phyloP scores from a whole-genome alignment of 2,797 vertebrate species.

The Sebastes nivosus region DNA sequence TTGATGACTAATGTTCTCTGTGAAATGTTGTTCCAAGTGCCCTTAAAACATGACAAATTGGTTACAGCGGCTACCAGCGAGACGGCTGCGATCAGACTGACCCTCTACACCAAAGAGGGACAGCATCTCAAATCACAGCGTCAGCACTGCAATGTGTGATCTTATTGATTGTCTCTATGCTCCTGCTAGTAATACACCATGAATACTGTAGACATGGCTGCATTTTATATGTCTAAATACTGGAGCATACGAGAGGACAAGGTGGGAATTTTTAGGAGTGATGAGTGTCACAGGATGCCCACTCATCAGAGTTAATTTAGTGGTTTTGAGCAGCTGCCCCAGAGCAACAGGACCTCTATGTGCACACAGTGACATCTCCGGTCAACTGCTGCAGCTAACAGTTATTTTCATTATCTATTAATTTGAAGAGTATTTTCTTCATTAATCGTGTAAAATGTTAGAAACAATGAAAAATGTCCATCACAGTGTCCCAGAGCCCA shows the following conservation, averaged over 20 bases:
- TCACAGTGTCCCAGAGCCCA: not conserved
- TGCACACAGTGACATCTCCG: not conserved
- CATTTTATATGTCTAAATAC: not conserved
- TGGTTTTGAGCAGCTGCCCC: not conserved
- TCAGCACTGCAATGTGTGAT: constrained; percentile 62
- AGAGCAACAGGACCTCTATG: not conserved
- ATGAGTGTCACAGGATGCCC: not conserved
- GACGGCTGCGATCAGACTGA: constrained; percentile 76
- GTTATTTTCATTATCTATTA: not conserved
- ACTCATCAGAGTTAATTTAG: not conserved
- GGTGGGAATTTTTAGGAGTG: not conserved
- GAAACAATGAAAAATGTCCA: not conserved
- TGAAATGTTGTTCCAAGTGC: constrained; percentile 35
- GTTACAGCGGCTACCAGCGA: constrained; percentile 88
- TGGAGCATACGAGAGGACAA: not conserved
- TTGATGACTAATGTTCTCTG: constrained; percentile 1
- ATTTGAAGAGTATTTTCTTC: not conserved
- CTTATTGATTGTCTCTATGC: constrained; percentile 57
- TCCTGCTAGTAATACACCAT: constrained; percentile 46
- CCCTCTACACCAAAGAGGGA: constrained; percentile 51
- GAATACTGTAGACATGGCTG: constrained; percentile 11
- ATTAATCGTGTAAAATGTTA: not conserved
- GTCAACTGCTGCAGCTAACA: not conserved
- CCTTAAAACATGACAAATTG: constrained; percentile 58
- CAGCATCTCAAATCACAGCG: not conserved